Conservation (phyloP, 2,888 invertebrate species). For the Panopea generosa region DNA sequence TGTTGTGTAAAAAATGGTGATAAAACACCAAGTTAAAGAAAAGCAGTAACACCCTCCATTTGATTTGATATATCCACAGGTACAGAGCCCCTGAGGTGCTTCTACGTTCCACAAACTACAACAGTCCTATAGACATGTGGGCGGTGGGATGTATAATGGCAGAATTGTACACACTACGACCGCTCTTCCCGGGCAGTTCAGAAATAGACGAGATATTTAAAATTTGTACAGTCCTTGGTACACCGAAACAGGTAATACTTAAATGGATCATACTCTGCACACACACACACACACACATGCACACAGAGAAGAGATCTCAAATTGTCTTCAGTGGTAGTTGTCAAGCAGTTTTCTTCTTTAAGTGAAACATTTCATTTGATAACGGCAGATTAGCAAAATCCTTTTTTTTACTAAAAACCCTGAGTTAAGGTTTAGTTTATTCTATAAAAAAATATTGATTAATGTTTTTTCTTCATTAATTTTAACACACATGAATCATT, state of each 20-base stretch:
- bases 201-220: constrained; percentile 99
- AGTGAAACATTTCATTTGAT: no score
- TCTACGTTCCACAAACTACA: constrained; percentile 97
- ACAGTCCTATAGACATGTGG: constrained; percentile 99
- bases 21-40: no score
- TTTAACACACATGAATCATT: no score
- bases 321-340: background rate
- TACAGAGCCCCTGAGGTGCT: constrained; percentile 97
- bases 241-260: constrained; percentile 91
- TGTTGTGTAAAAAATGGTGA: no score
- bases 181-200: constrained; percentile 97
- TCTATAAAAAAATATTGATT: no score
- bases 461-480: no score
- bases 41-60: no score
- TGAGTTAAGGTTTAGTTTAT: no score
- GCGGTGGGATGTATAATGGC: constrained; percentile 99
- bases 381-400: no score
- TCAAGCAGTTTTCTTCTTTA: background rate
- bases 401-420: no score
- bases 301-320: no score
- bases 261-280: background rate
- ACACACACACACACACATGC: no score
- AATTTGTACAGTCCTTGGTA: constrained; percentile 96
- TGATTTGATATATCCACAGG: constrained; percentile 88
- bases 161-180: constrained; percentile 97